Percentiles rank a stretch among this genome's conserved stretches.
Conservation (phyloP, 2,113 vertebrate genomes). For the Nymphicus hollandicus region DNA sequence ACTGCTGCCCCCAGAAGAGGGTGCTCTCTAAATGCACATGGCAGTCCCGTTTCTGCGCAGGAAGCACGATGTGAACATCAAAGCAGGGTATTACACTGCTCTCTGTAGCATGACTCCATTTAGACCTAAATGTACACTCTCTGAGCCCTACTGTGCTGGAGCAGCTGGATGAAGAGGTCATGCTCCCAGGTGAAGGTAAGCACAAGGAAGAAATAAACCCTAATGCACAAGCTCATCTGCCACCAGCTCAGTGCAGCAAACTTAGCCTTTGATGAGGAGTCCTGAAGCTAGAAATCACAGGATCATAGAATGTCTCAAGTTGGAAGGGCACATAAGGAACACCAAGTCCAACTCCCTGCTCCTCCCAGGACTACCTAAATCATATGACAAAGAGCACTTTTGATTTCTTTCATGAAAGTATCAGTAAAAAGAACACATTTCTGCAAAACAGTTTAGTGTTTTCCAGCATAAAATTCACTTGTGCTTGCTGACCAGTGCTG, state of each 20-base stretch:
- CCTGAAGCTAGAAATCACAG: not conserved
- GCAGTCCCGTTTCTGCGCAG: not conserved
- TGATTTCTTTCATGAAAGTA: not conserved
- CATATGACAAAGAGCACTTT: not conserved
- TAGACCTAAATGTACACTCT: not conserved
- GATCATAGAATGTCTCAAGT: not conserved
- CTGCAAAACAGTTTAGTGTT: not conserved
- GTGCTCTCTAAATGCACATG: not conserved
- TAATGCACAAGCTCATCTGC: too few relatives aligned
- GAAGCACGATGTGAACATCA: not conserved
- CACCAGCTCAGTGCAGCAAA: not conserved
- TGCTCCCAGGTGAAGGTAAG: not conserved
- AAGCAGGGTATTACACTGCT: not conserved
- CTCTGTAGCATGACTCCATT: not conserved
- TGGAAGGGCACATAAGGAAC: not conserved
- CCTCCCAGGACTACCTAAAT: not conserved
- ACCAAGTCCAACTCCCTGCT: not conserved
- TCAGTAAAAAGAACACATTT: not conserved
- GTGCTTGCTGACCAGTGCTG: rapidly evolving
- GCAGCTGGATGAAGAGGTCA: not conserved
- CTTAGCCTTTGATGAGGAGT: too few relatives aligned
- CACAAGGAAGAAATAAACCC: not conserved
- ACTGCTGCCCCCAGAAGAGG: not conserved
- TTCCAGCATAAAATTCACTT: not conserved
- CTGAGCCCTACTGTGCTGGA: not conserved